phyloP scores from a whole-genome alignment of 2,888 invertebrate genomes.

The Caenorhabditis wallacei region DNA sequence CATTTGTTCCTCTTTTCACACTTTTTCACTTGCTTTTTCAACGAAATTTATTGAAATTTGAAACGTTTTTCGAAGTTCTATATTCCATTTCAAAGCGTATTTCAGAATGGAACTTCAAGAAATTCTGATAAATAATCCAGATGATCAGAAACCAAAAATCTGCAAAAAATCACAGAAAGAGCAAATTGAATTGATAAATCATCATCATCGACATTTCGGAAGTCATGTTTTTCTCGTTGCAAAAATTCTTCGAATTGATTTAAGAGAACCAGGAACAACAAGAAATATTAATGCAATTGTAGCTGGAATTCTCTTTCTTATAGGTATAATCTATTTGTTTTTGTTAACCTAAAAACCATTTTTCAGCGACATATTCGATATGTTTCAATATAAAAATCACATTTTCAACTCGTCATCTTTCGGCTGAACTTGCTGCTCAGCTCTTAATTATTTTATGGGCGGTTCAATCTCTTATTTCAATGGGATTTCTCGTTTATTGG shows the following conservation, averaged over 20 bases:
- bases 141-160: slow-evolving; percentile 11
- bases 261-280: slow-evolving; percentile 9
- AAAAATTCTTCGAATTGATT: slow-evolving; percentile 34
- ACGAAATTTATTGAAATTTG: not conserved
- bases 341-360: not conserved
- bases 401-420: slow-evolving; percentile 60
- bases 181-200: slow-evolving; percentile 24
- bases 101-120: slow-evolving; percentile 47
- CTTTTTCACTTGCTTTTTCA: slow-evolving; percentile 6
- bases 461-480: slow-evolving; percentile 66
- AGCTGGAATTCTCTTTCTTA: slow-evolving; percentile 29
- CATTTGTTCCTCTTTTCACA: slow-evolving; percentile 30
- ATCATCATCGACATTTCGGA: slow-evolving; percentile 31
- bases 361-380: slow-evolving; percentile 64
- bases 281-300: slow-evolving; percentile 35
- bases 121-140: slow-evolving; percentile 31
- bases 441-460: slow-evolving; percentile 69
- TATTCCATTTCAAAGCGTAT: too few relatives aligned
- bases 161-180: slow-evolving; percentile 2
- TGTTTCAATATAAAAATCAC: slow-evolving; percentile 65
- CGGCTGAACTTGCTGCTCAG: slow-evolving; percentile 66
- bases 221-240: slow-evolving; percentile 43
- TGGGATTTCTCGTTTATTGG: slow-evolving; percentile 70
- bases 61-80: too few relatives aligned
- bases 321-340: slow-evolving; percentile 12